Base-by-base conservation (phyloP, 2,113 vertebrate genomes). In the Oriolus oriolus region DNA sequence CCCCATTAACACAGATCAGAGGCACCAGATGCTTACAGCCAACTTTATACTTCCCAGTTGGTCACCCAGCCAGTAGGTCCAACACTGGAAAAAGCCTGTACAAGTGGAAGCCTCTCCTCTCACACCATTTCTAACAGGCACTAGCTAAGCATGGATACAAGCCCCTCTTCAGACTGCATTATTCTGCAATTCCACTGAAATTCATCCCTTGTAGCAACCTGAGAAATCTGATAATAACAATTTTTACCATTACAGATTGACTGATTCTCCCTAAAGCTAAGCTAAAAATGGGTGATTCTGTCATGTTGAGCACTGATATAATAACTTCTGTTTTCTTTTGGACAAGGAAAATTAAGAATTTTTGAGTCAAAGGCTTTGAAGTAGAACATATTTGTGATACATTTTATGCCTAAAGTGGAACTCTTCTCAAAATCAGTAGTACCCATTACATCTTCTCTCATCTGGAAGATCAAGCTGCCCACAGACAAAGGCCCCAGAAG, bases 1-100 rank as follows among this genome's bases (percentile, higher is more conserved):
- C 84, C 49, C 75, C 95, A 96, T 96, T 96, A 94, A 95, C 74
- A 94, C 60, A 93, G 81, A 93, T 87, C 92, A 93, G 90, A 90
- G 37, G 86, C 81, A 64, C 27, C 59, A 83, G 13, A 68, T 78
- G 27, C 53, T 68, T 56, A 39, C 17, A 57, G 84, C 39, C 76
- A 20, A 45, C 71, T 85, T 87, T 63, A n/a, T 39, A 35, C 20
- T 83, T 75, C 45, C 39, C 41, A 82, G 60, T 3, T 79, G 82
- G 45, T 84, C 65, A 85, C 56, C 65, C 91, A 84, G 12, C 65
- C 75, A 84, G 6, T n/a, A 49, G 89, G 6, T 80, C 59, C 60
- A 71, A 27, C 52, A 35, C 16, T 31, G 63, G 47, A 57, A 87
- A 87, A 73, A 75, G 7, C 24, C 42, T 65, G 10, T 57, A 21